Conservation (phyloP, 2,113 vertebrate species). For the Porphyrio hochstetteri region DNA sequence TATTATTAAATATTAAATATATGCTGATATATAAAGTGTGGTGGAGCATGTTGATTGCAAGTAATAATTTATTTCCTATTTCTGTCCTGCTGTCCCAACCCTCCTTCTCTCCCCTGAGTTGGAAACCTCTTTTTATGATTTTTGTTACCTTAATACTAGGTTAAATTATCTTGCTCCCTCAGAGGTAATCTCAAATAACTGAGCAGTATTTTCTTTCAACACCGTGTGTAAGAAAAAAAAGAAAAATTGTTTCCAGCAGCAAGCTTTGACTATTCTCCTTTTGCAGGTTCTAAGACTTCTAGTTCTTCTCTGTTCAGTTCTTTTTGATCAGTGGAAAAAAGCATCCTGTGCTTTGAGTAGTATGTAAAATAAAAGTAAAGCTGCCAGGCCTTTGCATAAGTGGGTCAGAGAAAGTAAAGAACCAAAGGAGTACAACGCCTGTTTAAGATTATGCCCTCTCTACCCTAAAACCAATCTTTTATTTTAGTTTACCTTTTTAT, state of each 20-base stretch:
- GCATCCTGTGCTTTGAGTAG: neutral
- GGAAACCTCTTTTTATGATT: neutral
- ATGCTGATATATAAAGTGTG: neutral
- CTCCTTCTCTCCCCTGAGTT: neutral
- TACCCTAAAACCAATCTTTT: neutral
- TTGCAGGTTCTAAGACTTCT: neutral
- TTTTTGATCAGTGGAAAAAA: neutral
- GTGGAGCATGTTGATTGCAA: neutral
- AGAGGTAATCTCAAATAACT: neutral
- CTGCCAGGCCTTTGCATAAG: neutral
- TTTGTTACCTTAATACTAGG: neutral
- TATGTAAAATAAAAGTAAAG: neutral
- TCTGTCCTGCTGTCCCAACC: neutral
- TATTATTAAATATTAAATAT: no score
- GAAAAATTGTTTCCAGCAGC: neutral
- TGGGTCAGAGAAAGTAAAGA: neutral
- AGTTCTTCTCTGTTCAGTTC: neutral
- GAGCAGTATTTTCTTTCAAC: neutral
- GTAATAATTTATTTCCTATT: neutral
- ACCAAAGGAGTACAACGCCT: neutral
- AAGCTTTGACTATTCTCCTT: neutral
- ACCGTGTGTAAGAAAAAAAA: neutral
- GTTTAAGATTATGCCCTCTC: neutral
- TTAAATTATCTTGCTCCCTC: neutral
- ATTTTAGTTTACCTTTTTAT: neutral